Conservation (phyloP, 2,113 vertebrate species). For the Cyrtonyx montezumae region DNA sequence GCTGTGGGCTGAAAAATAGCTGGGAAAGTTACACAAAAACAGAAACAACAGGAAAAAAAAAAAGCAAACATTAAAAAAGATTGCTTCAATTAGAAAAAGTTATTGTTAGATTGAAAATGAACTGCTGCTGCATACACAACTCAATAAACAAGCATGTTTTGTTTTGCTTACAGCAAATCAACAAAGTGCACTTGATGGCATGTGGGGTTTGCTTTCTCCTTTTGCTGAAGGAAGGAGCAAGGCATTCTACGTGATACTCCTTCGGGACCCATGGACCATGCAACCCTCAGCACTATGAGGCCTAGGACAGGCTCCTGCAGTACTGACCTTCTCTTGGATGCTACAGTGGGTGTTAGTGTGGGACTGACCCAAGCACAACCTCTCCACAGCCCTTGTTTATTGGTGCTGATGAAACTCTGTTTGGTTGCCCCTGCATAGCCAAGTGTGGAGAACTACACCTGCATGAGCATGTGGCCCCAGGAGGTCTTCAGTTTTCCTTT, state of each 20-base stretch:
- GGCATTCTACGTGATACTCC: not conserved
- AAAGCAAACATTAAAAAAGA: not conserved
- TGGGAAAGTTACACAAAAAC: not conserved
- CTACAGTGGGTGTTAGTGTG: accelerated
- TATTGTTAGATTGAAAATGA: not conserved
- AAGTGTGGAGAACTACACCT: not conserved
- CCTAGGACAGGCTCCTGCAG: accelerated
- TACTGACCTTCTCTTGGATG: not conserved
- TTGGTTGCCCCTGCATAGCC: not conserved
- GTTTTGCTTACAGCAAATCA: not conserved
- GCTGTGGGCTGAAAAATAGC: not conserved
- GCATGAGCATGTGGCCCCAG: accelerated
- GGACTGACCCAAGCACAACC: not conserved
- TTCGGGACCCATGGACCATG: accelerated
- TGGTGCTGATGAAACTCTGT: not conserved
- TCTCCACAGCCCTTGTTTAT: accelerated
- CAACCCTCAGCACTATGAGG: accelerated
- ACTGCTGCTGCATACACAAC: not conserved
- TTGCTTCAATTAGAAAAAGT: not conserved
- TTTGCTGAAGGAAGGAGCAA: not conserved
- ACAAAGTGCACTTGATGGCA: not conserved
- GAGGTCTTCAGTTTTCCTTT: not conserved
- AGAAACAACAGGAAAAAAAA: not conserved
- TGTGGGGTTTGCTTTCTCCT: not conserved
- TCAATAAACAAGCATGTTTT: not conserved